Evolutionary conservation across 2,888 invertebrate genomes (phyloP).

Genomic region (Aphodius granarius): DNA sequence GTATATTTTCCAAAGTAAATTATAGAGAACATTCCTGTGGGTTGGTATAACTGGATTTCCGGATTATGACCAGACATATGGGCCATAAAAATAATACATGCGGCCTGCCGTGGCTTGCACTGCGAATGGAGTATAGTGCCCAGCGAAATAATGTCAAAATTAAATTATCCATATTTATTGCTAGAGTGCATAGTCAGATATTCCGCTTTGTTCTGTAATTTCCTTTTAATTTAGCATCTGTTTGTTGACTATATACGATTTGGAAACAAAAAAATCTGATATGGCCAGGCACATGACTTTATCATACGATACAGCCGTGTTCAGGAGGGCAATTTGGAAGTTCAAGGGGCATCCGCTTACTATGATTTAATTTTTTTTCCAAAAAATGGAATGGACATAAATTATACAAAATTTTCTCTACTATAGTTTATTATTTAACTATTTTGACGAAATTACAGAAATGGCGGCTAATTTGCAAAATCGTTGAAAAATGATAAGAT

Average conservation of each 20-base stretch:
- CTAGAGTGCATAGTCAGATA: not conserved
- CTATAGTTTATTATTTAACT: no score
- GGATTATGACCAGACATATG: not conserved
- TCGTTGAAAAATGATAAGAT: no score
- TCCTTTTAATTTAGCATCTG: not conserved
- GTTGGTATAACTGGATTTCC: not conserved
- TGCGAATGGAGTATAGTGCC: not conserved
- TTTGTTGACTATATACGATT: not conserved
- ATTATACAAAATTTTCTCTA: no score
- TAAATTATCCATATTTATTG: not conserved
- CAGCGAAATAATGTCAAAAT: not conserved
- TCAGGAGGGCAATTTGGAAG: no score
- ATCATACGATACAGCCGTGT: no score
- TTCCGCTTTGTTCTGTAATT: not conserved
- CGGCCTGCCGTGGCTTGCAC: not conserved
- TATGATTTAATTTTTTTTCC: no score
- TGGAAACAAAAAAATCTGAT: not conserved
- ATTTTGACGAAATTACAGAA: no score
- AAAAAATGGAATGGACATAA: no score
- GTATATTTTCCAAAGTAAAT: not conserved
- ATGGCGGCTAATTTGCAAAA: no score
- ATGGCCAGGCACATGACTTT: no score
- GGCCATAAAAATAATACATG: not conserved
- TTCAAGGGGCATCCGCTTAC: no score
- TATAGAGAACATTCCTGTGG: not conserved